A percentile compares a stretch with the other conserved stretches of the same genome.
These are phyloP conservation scores for Stegana nigrithorax DNA, from an alignment of 2,888 invertebrate genomes.

Conservation along the genomic window DNA sequence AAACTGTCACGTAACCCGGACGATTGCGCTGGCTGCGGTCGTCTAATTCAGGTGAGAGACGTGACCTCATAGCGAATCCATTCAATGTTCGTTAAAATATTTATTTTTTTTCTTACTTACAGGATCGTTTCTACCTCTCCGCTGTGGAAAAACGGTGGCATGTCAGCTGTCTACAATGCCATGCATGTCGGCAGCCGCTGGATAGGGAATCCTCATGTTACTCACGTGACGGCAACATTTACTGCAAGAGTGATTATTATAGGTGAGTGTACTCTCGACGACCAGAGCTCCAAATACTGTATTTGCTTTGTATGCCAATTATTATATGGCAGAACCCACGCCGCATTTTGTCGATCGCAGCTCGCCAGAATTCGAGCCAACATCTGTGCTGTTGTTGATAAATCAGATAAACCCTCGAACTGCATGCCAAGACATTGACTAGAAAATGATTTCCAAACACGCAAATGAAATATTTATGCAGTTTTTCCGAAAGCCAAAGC, in stretches of 20 bases:
- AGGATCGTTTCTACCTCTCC: constrained; percentile 90
- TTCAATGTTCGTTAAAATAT: background rate
- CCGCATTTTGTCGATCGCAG: background rate
- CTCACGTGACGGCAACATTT: constrained; percentile 91
- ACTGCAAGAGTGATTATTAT: constrained; percentile 97
- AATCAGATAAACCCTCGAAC: constrained; percentile 62
- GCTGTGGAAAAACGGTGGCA: constrained; percentile 96
- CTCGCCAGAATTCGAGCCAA: background rate
- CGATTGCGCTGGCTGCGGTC: constrained; percentile 88
- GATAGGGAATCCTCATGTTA: constrained; percentile 94
- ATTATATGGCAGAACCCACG: no score
- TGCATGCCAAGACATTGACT: constrained; percentile 64
- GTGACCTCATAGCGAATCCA: background rate
- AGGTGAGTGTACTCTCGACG: constrained; percentile 81
- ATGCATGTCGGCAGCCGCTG: constrained; percentile 88
- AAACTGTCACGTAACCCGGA: constrained; percentile 63
- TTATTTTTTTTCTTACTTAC: constrained; percentile 17
- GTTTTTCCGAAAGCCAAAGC: constrained; percentile 25
- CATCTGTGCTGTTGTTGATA: constrained; percentile 39
- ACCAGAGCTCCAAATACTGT: no score
- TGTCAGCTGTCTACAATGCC: constrained; percentile 89
- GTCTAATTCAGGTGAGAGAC: constrained; percentile 75
- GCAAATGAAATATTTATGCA: constrained; percentile 58
- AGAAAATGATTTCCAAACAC: constrained; percentile 66
- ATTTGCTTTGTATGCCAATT: background rate